Base-by-base conservation (phyloP, 2,888 invertebrate genomes). In the Lithophane semibrunnea region DNA sequence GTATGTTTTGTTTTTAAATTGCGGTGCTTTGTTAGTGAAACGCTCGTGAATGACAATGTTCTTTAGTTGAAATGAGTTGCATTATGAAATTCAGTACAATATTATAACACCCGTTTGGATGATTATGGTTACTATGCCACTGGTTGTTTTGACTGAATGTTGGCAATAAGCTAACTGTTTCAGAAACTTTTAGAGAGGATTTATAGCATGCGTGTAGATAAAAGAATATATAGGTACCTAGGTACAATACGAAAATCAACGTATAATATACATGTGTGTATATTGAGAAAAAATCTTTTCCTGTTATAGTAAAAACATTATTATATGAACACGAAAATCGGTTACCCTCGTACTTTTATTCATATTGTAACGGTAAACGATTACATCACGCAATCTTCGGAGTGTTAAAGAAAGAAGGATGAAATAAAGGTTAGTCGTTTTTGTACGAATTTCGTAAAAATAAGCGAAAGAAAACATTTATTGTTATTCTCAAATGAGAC, bases 311-410 rank as follows among this genome's bases (percentile, higher is more conserved):
- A 24, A 24, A 52, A 54, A 68, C 12, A 10, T n/a, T 71, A 42
- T 56, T 18, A 52, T 10, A 7, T 18, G 49, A 52, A 77, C 29
- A 76, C 56, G 64, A 77, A 77, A 77, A 58, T 58, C 21, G 1
- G 56, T 75, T n/a, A 13, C 16, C n/a, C 29, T 67, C 52, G 21
- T 54, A 13, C 2, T 49, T 74, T 74, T 73, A 44, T 10, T 74
- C 18, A 18, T 44, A 24, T 69, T 67, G 13, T n/a, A 52, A 42
- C 10, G 12, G 52, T 37, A 37, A 37, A 37, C 37, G 37, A 37
- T 37, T 37, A 37, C 5, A 37, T 37, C 5, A 37, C 37, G 37
- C 8, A 69, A 69, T 49, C 18, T 71, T 49, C 16, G 18, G 3
- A 49, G n/a, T 29, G 37, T 37, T 49, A 18, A n/a, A 68, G 18